Evolutionary conservation across 2,797 vertebrate genomes (phyloP).

Genomic region (Clarias fuscus): DNA sequence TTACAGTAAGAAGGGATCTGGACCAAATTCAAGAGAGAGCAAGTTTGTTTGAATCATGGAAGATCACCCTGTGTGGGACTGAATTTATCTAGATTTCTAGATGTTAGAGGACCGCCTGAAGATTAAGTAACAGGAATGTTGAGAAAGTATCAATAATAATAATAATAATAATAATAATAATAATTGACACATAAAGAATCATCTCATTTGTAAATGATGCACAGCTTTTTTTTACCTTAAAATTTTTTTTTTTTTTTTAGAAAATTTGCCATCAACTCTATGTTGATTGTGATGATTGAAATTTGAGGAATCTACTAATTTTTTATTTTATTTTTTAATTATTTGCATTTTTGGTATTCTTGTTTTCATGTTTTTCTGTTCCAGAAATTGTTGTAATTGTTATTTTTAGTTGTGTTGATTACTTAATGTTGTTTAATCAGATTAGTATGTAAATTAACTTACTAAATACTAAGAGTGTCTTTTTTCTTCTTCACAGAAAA

Average conservation of each 20-base stretch:
- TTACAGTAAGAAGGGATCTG: no score
- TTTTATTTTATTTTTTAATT: no score
- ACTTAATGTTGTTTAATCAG: not conserved
- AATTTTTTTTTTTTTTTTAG: no score
- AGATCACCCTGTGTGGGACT: no score
- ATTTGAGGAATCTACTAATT: not conserved
- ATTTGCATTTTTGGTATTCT: not conserved
- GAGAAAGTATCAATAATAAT: no score
- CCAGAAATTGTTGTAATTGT: not conserved
- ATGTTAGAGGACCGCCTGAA: no score
- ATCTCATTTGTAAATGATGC: not conserved
- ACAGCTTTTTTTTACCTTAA: not conserved
- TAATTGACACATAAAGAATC: not conserved
- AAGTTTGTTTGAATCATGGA: no score
- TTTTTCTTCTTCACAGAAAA: not conserved
- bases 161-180: no score
- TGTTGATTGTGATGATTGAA: not conserved
- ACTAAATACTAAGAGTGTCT: not conserved
- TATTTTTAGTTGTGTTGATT: not conserved
- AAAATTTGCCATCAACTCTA: not conserved
- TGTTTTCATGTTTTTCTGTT: not conserved
- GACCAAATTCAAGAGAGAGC: no score
- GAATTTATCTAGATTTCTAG: no score
- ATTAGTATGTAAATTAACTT: not conserved
- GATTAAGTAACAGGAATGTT: no score